Percentiles rank a stretch among this genome's conserved stretches.
phyloP scores from a whole-genome alignment of 1,140 invertebrate species.

The Diorhabda sublineata region DNA sequence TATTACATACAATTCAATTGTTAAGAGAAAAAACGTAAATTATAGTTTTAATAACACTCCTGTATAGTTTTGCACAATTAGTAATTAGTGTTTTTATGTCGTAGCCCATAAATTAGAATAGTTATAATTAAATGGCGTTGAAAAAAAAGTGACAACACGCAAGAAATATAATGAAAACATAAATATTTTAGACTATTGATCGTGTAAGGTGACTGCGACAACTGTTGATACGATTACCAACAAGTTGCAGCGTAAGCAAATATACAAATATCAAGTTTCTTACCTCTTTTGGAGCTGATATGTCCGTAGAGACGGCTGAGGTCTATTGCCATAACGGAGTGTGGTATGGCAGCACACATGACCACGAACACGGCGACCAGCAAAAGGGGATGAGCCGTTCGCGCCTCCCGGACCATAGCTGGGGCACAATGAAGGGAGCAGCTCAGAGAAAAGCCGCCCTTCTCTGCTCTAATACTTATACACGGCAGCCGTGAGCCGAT shows the following conservation, averaged over 20 bases:
- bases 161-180: neutral
- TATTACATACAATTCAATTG: too few relatives aligned
- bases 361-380: slow-evolving; percentile 50
- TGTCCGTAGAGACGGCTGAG: slow-evolving; percentile 65
- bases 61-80: too few relatives aligned
- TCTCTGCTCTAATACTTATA: slow-evolving; percentile 18
- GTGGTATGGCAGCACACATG: slow-evolving; percentile 53
- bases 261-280: slow-evolving; percentile 36
- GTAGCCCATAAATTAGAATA: too few relatives aligned
- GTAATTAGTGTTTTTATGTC: too few relatives aligned
- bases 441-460: slow-evolving; percentile 17
- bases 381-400: slow-evolving; percentile 45
- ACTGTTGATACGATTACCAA: slow-evolving; percentile 37
- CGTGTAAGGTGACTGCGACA: slow-evolving; percentile 33
- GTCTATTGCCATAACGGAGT: slow-evolving; percentile 59
- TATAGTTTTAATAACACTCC: too few relatives aligned
- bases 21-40: too few relatives aligned
- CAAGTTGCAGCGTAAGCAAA: slow-evolving; percentile 18
- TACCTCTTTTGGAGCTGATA: slow-evolving; percentile 60
- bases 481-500: slow-evolving; percentile 3
- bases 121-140: too few relatives aligned
- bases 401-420: slow-evolving; percentile 45
- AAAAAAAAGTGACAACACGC: too few relatives aligned
- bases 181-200: slow-evolving; percentile 33
- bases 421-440: slow-evolving; percentile 24